A percentile compares a stretch with the other conserved stretches of the same genome.
Evolutionary conservation across 2,888 invertebrate genomes (phyloP).

Genomic region (Chalcosyrphus nemorum): DNA sequence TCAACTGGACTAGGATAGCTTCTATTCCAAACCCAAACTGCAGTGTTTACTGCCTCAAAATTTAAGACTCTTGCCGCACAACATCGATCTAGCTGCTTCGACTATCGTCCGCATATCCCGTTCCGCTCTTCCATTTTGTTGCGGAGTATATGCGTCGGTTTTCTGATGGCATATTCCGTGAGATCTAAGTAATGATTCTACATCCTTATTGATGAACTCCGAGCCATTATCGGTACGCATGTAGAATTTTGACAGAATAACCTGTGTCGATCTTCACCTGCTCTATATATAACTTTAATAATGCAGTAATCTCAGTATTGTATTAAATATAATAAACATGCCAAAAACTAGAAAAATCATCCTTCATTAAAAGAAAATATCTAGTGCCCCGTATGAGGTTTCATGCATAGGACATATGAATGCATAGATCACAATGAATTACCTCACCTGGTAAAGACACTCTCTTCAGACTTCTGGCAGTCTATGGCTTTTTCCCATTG

Average conservation of each 20-base stretch:
- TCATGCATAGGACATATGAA: conserved; percentile 71
- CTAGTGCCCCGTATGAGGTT: conserved; percentile 63
- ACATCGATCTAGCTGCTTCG: conserved; percentile 75
- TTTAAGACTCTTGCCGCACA: conserved; percentile 61
- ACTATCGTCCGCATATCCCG: too few species aligned
- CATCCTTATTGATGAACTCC: conserved; percentile 74
- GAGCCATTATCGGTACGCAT: conserved; percentile 74
- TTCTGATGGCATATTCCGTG: conserved; percentile 73
- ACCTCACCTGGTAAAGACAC: conserved; percentile 45
- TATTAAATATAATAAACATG: conserved; percentile 43
- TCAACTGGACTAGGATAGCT: conserved; percentile 68
- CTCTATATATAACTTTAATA: conserved; percentile 1
- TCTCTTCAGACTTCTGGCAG: neutral
- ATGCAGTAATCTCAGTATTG: conserved; percentile 35
- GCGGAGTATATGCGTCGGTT: too few species aligned
- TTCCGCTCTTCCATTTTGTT: too few species aligned
- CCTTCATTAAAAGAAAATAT: conserved; percentile 65
- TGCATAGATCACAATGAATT: conserved; percentile 74
- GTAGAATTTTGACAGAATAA: conserved; percentile 54
- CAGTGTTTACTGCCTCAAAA: conserved; percentile 76
- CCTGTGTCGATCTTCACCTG: conserved; percentile 67
- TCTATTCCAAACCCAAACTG: neutral
- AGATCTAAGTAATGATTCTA: conserved; percentile 67
- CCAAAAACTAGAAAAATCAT: conserved; percentile 51
- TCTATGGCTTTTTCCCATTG: neutral